Evolutionary conservation across 2,797 vertebrate species (phyloP).

Genomic region (Balearica regulorum): DNA sequence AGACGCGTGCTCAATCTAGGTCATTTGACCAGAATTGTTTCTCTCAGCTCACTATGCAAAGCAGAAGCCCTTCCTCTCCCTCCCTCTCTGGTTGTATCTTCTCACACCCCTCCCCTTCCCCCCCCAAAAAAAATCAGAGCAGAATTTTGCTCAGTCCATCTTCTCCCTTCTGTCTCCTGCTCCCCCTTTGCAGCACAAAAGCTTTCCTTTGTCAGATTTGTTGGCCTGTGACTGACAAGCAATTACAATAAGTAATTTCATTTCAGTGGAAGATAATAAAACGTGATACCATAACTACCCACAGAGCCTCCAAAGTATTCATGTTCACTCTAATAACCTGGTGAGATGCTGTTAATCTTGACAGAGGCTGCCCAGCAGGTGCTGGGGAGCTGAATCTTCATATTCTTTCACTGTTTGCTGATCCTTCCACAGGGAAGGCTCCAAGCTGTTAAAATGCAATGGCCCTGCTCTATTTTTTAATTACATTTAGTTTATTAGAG

Average conservation of each 20-base stretch:
- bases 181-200: not conserved
- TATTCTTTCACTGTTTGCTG: constrained; percentile 71
- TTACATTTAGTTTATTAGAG: constrained; percentile 77
- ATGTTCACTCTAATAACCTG: constrained; percentile 78
- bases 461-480: constrained; percentile 73
- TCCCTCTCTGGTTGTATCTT: not conserved
- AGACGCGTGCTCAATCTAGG: not conserved
- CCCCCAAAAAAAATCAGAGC: not conserved
- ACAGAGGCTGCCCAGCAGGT: constrained; percentile 74
- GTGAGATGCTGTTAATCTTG: constrained; percentile 76
- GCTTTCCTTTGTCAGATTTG: constrained; percentile 69
- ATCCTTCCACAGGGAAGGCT: constrained; percentile 74
- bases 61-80: not conserved
- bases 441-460: constrained; percentile 74
- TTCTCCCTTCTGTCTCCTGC: not conserved
- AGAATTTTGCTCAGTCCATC: constrained; percentile 44
- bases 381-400: constrained; percentile 70
- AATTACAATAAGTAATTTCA: constrained; percentile 82
- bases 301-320: constrained; percentile 77
- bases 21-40: not conserved
- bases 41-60: not conserved
- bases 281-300: constrained; percentile 76
- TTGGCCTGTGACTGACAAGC: constrained; percentile 79
- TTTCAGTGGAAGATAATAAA: constrained; percentile 78
- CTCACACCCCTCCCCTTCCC: not conserved